Percentiles rank a stretch among this genome's conserved stretches.
Evolutionary conservation across 2,113 vertebrate genomes (phyloP).

Genomic region (Lethenteron reissneri): DNA sequence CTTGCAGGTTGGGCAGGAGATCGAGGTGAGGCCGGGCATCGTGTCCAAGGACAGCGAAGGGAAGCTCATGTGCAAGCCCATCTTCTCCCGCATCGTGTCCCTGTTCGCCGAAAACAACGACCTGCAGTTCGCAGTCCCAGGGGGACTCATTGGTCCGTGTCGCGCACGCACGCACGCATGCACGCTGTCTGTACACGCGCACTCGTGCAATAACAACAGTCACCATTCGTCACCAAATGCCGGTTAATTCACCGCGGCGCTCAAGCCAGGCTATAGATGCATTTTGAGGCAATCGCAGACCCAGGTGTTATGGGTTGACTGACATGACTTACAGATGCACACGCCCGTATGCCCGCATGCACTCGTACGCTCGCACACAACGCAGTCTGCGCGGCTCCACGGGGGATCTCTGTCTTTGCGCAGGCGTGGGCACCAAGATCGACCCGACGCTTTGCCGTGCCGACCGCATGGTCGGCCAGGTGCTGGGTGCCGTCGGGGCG

Average conservation of each 20-base stretch:
- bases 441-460: slow-evolving; percentile 88
- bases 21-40: slow-evolving; percentile 86
- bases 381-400: slow-evolving; percentile 3
- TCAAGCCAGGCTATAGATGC: too few relatives aligned
- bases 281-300: too few relatives aligned
- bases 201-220: too few relatives aligned
- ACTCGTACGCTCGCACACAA: neutral
- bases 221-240: too few relatives aligned
- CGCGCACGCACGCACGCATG: neutral
- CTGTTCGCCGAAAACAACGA: slow-evolving; percentile 94
- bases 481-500: slow-evolving; percentile 77
- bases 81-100: slow-evolving; percentile 96
- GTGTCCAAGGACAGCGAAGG: slow-evolving; percentile 97
- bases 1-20: slow-evolving; percentile 74
- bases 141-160: slow-evolving; percentile 68
- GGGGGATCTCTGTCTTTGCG: slow-evolving; percentile 11
- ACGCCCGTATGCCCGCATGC: too few relatives aligned
- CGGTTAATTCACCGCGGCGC: too few relatives aligned
- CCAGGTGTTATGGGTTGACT: too few relatives aligned
- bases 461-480: slow-evolving; percentile 92
- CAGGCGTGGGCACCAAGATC: slow-evolving; percentile 93
- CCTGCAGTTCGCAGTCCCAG: slow-evolving; percentile 81
- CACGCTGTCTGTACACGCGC: too few relatives aligned
- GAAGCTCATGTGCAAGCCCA: slow-evolving; percentile 98
- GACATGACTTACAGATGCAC: too few relatives aligned